A percentile compares a stretch with the other conserved stretches of the same genome.
Conservation (phyloP, 2,888 invertebrate genomes). For the Drosophila heteroneura region DNA sequence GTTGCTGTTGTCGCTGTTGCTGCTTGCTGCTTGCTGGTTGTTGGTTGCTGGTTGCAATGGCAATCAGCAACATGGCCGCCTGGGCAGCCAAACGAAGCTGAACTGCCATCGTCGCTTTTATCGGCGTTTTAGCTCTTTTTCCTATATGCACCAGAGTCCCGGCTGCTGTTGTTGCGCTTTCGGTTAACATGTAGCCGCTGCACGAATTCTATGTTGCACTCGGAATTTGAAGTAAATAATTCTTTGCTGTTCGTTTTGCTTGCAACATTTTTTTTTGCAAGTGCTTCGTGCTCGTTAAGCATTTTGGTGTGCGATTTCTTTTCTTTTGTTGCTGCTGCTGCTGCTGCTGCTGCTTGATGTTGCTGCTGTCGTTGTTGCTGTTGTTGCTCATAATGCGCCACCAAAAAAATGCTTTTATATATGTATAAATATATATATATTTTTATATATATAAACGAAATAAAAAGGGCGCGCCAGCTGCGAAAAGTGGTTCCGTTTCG, state of each 20-base stretch:
- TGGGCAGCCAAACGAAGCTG: slow-evolving; percentile 82
- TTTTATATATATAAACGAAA: slow-evolving; percentile 21
- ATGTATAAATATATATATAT: background rate
- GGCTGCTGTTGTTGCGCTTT: slow-evolving; percentile 49
- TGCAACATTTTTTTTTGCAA: slow-evolving; percentile 72
- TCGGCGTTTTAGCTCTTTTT: slow-evolving; percentile 69
- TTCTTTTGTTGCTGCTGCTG: slow-evolving; percentile 51
- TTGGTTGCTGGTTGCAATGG: slow-evolving; percentile 54
- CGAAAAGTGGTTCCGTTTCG: slow-evolving; percentile 81
- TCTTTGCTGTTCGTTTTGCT: slow-evolving; percentile 62
- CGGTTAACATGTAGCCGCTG: slow-evolving; percentile 79
- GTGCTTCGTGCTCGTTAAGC: slow-evolving; percentile 83
- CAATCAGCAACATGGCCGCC: slow-evolving; percentile 77
- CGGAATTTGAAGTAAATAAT: slow-evolving; percentile 79
- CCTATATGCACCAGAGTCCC: slow-evolving; percentile 42
- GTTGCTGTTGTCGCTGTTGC: slow-evolving; percentile 50
- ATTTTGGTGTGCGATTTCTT: slow-evolving; percentile 74
- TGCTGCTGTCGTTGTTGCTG: slow-evolving; percentile 37
- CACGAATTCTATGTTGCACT: slow-evolving; percentile 84
- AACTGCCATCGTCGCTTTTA: slow-evolving; percentile 76
- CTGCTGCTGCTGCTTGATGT: slow-evolving; percentile 24
- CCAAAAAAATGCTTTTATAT: slow-evolving; percentile 25
- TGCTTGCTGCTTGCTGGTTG: slow-evolving; percentile 29
- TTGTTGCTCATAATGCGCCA: slow-evolving; percentile 66
- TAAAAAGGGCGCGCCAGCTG: slow-evolving; percentile 65